Evolutionary conservation across 2,888 invertebrate genomes (phyloP).

Genomic region (Prenolepis imparis): DNA sequence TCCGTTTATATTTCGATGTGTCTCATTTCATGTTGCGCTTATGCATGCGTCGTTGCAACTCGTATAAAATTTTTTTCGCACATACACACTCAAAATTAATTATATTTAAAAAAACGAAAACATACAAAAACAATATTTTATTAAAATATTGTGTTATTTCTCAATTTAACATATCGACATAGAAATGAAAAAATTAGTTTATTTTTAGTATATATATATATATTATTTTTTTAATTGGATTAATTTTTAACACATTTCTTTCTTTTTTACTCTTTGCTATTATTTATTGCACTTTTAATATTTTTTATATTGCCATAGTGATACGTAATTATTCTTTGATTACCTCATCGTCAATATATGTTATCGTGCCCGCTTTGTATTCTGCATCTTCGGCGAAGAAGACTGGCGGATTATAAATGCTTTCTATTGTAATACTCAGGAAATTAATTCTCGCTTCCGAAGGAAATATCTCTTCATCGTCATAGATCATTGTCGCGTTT

Average conservation of each 20-base stretch:
- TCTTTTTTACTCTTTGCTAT: background rate
- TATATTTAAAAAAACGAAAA: background rate
- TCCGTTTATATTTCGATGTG: background rate
- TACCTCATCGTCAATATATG: conserved; percentile 72
- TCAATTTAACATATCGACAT: background rate
- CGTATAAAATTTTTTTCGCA: background rate
- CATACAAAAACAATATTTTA: background rate
- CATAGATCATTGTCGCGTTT: conserved; percentile 64
- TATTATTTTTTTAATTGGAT: background rate
- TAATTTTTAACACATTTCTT: background rate
- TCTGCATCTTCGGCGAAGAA: conserved; percentile 70
- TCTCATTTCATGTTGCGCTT: background rate
- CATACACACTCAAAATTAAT: background rate
- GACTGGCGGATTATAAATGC: conserved; percentile 77
- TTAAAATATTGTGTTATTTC: background rate
- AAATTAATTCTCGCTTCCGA: conserved; percentile 68
- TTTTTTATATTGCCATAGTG: background rate
- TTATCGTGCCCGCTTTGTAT: conserved; percentile 76
- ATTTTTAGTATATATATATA: background rate
- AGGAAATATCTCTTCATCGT: conserved; percentile 58
- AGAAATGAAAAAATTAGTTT: background rate
- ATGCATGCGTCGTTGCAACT: no score
- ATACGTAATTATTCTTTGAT: background rate
- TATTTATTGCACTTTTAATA: background rate
- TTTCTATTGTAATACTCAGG: conserved; percentile 79